Percentiles rank a stretch among this genome's conserved stretches.
Conservation (phyloP, 1,140 invertebrate species). For the Halesus radiatus region DNA sequence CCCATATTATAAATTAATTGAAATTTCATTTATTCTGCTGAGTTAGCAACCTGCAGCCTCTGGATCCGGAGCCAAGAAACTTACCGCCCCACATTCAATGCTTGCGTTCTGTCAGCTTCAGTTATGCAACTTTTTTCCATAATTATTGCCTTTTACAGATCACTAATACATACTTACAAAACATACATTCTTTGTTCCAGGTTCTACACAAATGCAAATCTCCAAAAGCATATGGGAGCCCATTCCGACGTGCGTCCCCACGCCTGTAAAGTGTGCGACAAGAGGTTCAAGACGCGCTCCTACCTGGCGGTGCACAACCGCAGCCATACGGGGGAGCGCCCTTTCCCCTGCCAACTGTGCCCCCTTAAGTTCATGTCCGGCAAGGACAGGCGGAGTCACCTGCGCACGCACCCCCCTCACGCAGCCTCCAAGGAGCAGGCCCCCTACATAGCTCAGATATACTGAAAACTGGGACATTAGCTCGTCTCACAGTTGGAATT, state of each 20-base stretch:
- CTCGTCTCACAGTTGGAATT: no score
- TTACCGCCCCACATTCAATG: no score
- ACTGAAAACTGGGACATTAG: not conserved
- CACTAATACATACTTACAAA: no score
- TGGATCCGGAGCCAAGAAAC: no score
- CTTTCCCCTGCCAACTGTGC: constrained; percentile 34
- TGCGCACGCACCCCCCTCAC: constrained; percentile 41
- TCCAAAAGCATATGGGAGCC: constrained; percentile 54
- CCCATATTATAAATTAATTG: no score
- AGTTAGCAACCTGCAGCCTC: no score
- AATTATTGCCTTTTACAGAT: no score
- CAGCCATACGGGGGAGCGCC: constrained; percentile 48
- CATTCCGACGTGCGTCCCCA: constrained; percentile 51
- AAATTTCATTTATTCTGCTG: no score
- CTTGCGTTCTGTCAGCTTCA: no score
- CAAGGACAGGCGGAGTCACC: constrained; percentile 48
- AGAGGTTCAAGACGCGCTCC: constrained; percentile 53
- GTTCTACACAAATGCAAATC: constrained; percentile 55
- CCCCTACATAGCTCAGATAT: not conserved
- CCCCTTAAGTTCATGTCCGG: constrained; percentile 52
- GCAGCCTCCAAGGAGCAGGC: not conserved
- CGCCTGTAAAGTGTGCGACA: constrained; percentile 52
- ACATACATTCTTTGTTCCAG: constrained; percentile 24
- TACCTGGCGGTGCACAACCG: constrained; percentile 46
- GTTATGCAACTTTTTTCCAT: no score